Conservation (phyloP, 2,888 invertebrate genomes). For the Dendrolimus houi region DNA sequence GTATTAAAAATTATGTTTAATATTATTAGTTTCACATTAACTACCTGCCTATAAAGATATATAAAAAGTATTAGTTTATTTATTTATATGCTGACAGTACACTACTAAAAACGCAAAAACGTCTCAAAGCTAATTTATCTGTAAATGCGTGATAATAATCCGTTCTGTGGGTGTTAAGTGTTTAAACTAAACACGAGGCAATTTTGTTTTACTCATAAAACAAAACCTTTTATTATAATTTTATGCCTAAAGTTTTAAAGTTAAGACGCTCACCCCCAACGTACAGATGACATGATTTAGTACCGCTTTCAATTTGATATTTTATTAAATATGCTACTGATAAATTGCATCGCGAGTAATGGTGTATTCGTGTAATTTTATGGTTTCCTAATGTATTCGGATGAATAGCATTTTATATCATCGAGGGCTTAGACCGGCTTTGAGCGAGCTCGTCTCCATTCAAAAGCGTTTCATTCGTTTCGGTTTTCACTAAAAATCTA, state of each 20-base stretch:
- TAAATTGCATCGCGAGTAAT: not conserved
- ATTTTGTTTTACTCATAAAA: slow-evolving; percentile 46
- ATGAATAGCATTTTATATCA: slow-evolving; percentile 71
- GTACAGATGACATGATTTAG: not conserved
- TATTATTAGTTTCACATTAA: no score
- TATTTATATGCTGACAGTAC: no score
- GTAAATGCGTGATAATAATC: slow-evolving; percentile 9
- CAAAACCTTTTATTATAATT: slow-evolving; percentile 67
- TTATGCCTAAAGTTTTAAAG: slow-evolving; percentile 55
- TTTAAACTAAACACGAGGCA: slow-evolving; percentile 48
- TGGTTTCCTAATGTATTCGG: slow-evolving; percentile 51
- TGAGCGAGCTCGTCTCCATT: slow-evolving; percentile 69
- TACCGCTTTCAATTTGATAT: not conserved
- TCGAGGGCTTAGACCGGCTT: slow-evolving; percentile 68
- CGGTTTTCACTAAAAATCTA: slow-evolving; percentile 74
- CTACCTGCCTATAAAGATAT: no score
- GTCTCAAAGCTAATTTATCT: slow-evolving; percentile 4
- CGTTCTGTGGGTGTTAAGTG: slow-evolving; percentile 40
- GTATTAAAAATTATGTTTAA: no score
- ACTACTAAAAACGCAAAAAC: no score
- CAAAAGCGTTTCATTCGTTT: slow-evolving; percentile 70
- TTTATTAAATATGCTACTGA: not conserved
- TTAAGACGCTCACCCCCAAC: slow-evolving; percentile 43
- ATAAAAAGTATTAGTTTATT: no score
- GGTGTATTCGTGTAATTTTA: slow-evolving; percentile 33